phyloP scores from a whole-genome alignment of 2,888 invertebrate species.

The Lordiphosa fenestrarum region DNA sequence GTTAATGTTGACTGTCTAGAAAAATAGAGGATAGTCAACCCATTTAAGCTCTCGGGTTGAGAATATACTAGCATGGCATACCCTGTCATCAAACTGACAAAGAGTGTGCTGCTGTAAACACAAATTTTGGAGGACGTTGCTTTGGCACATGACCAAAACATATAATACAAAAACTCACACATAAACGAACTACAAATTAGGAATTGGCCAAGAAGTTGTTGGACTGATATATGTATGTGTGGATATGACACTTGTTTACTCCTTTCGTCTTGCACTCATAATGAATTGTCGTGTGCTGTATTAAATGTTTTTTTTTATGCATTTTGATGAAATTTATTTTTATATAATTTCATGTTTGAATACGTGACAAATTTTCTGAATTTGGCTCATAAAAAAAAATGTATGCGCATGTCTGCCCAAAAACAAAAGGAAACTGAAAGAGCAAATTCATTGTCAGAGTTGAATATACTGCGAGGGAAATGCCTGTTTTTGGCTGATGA shows the following conservation, averaged over 20 bases:
- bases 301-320: slow-evolving; percentile 31
- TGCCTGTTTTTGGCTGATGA: slow-evolving; percentile 2
- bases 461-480: slow-evolving; percentile 9
- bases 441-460: slow-evolving; percentile 10
- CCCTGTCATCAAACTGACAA: slow-evolving; percentile 36
- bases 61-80: neutral
- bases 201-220: slow-evolving; percentile 15
- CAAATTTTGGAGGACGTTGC: slow-evolving; percentile 15
- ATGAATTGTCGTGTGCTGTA: slow-evolving; percentile 42
- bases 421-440: slow-evolving; percentile 5
- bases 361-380: slow-evolving; percentile 53
- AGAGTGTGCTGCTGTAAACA: slow-evolving; percentile 21
- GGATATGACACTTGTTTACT: slow-evolving; percentile 13
- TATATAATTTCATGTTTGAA: slow-evolving; percentile 44
- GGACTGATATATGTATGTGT: slow-evolving; percentile 26
- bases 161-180: slow-evolving; percentile 9
- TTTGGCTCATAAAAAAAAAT: slow-evolving; percentile 29
- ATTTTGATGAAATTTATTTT: slow-evolving; percentile 40
- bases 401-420: slow-evolving; percentile 14
- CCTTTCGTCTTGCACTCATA: slow-evolving; percentile 14
- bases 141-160: slow-evolving; percentile 28
- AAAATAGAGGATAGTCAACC: too few species aligned
- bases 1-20: too few species aligned
- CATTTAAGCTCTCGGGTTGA: too few species aligned
- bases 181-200: too few species aligned